phyloP scores from a whole-genome alignment of 2,888 invertebrate genomes.

The Eucera pruinosa region DNA sequence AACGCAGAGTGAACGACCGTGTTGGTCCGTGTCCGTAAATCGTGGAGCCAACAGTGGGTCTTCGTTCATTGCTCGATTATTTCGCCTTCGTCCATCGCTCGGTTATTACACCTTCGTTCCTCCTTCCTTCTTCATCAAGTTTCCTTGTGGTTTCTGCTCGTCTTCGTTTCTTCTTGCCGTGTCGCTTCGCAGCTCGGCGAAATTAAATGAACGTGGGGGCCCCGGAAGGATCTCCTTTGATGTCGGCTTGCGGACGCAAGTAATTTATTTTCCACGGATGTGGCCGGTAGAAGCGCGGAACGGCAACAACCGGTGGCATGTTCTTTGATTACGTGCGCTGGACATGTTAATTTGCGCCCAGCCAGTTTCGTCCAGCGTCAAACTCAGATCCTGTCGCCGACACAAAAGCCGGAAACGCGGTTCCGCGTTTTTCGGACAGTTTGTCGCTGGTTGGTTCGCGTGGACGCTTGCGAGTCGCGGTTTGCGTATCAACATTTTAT shows the following conservation, averaged over 20 bases:
- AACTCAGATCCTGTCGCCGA: not conserved
- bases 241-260: slow-evolving; percentile 45
- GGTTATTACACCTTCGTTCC: slow-evolving; percentile 1
- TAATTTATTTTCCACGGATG: slow-evolving; percentile 61
- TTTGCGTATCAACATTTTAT: slow-evolving; percentile 10
- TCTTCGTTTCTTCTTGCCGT: slow-evolving; percentile 27
- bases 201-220: slow-evolving; percentile 60
- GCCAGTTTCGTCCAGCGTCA: no score
- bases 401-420: slow-evolving; percentile 4
- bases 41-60: not conserved
- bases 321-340: slow-evolving; percentile 63
- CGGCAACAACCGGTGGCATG: slow-evolving; percentile 43
- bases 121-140: no score
- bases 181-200: slow-evolving; percentile 35
- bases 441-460: slow-evolving; percentile 6
- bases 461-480: not conserved
- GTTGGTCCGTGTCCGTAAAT: slow-evolving; percentile 26
- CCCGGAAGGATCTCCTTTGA: slow-evolving; percentile 56
- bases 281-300: slow-evolving; percentile 3
- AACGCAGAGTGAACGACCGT: slow-evolving; percentile 9
- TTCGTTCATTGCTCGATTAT: slow-evolving; percentile 29
- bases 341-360: slow-evolving; percentile 63
- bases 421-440: slow-evolving; percentile 12
- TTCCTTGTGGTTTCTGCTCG: not conserved
- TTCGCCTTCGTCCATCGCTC: no score